These are phyloP conservation scores for Pygoscelis antarcticus DNA, from an alignment of 2,113 vertebrate species.

Conservation along the genomic window DNA sequence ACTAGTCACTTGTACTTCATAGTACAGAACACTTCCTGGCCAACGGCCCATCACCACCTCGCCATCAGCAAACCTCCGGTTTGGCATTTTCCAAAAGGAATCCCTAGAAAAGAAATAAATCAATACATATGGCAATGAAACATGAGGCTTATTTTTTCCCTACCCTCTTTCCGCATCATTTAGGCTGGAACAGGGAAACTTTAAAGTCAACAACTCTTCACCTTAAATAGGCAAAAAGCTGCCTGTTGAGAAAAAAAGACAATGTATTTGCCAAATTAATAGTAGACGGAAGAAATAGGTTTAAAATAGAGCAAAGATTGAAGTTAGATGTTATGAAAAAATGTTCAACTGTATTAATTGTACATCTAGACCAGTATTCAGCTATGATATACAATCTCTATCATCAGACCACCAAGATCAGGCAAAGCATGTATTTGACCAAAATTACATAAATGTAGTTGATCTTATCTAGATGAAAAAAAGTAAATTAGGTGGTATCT, in stretches of 20 bases:
- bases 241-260: not conserved
- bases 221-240: not conserved
- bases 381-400: not conserved
- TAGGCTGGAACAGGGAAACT: not conserved
- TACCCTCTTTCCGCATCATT: not conserved
- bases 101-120: not conserved
- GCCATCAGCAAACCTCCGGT: conserved; percentile 81
- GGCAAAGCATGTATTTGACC: not conserved
- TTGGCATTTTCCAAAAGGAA: conserved; percentile 81
- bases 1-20: conserved; percentile 86
- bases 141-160: not conserved
- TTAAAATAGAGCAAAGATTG: not conserved
- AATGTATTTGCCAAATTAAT: not conserved
- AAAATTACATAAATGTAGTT: not conserved
- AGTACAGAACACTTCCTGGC: conserved; percentile 94
- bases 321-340: not conserved
- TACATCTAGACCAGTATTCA: not conserved
- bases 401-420: not conserved
- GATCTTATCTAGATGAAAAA: not conserved
- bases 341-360: not conserved
- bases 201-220: not conserved
- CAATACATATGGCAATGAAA: rapidly evolving
- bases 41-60: conserved; percentile 94
- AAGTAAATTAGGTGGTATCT: not conserved
- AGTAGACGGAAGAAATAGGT: not conserved